A percentile compares a stretch with the other conserved stretches of the same genome.
Evolutionary conservation across 2,888 invertebrate species (phyloP).

Genomic region (Dioctria rufipes): DNA sequence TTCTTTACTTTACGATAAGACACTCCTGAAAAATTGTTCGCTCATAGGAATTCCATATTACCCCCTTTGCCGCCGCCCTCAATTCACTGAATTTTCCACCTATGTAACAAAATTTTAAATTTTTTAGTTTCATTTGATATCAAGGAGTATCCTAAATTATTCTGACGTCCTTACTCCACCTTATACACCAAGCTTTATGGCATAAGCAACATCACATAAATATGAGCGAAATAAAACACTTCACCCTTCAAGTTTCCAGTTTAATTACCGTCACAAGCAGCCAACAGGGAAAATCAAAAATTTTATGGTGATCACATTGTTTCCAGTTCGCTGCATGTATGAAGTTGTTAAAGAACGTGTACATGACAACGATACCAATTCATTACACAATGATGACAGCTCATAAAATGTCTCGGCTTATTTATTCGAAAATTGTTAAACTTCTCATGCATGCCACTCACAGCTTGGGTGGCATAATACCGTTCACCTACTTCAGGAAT

Average conservation of each 20-base stretch:
- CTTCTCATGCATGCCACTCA: slow-evolving; percentile 1
- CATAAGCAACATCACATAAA: no score
- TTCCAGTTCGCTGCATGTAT: slow-evolving; percentile 10
- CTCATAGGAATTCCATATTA: no score
- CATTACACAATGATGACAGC: slow-evolving; percentile 35
- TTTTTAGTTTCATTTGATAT: no score
- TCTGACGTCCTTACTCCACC: no score
- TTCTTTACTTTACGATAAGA: no score
- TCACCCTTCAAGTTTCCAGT: not conserved
- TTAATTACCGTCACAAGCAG: not conserved
- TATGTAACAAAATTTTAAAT: no score
- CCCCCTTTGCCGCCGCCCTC: no score
- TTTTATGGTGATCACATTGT: slow-evolving; percentile 29
- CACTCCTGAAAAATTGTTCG: no score
- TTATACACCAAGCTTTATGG: no score
- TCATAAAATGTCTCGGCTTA: slow-evolving; percentile 27
- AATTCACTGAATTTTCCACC: no score
- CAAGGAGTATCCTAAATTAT: no score
- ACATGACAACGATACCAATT: slow-evolving; percentile 26
- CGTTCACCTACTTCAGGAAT: not conserved
- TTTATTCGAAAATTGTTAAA: slow-evolving; percentile 38
- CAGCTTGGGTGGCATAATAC: not conserved
- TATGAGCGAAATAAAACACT: no score
- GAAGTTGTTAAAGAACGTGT: slow-evolving; percentile 10
- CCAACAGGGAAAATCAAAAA: not conserved